A percentile compares a stretch with the other conserved stretches of the same genome.
Evolutionary conservation across 1,140 invertebrate species (phyloP).

Genomic region (Bradysia coprophila): DNA sequence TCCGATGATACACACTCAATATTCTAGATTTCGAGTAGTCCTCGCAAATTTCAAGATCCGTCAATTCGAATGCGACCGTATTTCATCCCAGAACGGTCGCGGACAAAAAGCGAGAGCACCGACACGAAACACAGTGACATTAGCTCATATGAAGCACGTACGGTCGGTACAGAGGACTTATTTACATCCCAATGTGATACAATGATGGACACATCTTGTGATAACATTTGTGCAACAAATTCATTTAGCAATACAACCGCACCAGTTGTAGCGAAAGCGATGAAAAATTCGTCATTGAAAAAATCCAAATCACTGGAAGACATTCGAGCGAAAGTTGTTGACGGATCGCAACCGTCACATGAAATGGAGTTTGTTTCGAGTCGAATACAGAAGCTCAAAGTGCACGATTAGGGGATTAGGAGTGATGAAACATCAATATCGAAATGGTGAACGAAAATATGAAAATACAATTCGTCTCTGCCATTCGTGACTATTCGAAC

Average conservation of each 20-base stretch:
- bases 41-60: neutral
- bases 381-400: slow-evolving; percentile 11
- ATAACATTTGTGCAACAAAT: neutral
- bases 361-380: slow-evolving; percentile 12
- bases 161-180: neutral
- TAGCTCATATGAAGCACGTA: neutral
- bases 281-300: neutral
- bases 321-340: slow-evolving; percentile 9
- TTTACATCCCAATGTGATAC: neutral
- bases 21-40: neutral
- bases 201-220: slow-evolving; percentile 1
- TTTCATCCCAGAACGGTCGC: slow-evolving; percentile 1
- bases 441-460: too few species aligned
- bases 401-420: slow-evolving; percentile 8
- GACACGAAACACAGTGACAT: too few species aligned
- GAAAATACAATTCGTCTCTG: too few species aligned
- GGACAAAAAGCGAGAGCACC: neutral
- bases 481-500: too few species aligned
- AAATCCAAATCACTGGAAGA: slow-evolving; percentile 9
- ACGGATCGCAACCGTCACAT: slow-evolving; percentile 10
- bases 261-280: neutral
- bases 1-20: neutral
- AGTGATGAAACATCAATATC: too few species aligned
- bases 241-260: neutral
- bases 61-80: slow-evolving; percentile 1